These are phyloP conservation scores for Capromys pilorides DNA, from an alignment of 2,797 vertebrate genomes.

Conservation along the genomic window DNA sequence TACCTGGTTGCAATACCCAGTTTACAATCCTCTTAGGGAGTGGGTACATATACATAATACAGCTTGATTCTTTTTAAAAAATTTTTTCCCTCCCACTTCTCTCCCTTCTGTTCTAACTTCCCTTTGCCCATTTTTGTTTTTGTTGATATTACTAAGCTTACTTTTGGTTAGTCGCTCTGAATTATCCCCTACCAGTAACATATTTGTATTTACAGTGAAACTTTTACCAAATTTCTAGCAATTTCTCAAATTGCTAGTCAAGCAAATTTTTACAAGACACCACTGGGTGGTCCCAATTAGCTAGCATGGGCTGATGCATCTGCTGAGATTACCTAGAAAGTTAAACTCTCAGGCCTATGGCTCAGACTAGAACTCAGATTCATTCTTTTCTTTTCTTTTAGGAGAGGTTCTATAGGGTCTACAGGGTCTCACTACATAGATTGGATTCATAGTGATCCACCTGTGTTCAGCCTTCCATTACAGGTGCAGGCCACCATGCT, in stretches of 20 bases:
- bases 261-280: constrained; percentile 94
- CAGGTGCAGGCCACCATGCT: too few relatives aligned
- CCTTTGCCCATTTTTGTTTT: neutral
- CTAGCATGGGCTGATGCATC: constrained; percentile 89
- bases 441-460: too few relatives aligned
- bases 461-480: too few relatives aligned
- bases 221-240: constrained; percentile 89
- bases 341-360: constrained; percentile 96
- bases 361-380: constrained; percentile 91
- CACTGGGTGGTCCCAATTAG: constrained; percentile 92
- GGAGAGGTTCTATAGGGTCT: too few relatives aligned
- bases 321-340: constrained; percentile 90
- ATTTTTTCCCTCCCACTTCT: neutral
- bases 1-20: neutral
- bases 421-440: too few relatives aligned
- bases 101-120: neutral
- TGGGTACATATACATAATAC: neutral
- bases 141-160: constrained; percentile 79
- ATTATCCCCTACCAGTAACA: constrained; percentile 93
- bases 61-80: neutral
- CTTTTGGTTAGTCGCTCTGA: constrained; percentile 94
- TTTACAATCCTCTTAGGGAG: neutral
- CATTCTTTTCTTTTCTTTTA: constrained; percentile 84
- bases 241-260: too few relatives aligned
- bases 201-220: constrained; percentile 88